A percentile compares a stretch with the other conserved stretches of the same genome.
Conservation (phyloP, 30 jellyfish, hydroid and myxozoan species). For the Chrysaora quinquecirrha region DNA sequence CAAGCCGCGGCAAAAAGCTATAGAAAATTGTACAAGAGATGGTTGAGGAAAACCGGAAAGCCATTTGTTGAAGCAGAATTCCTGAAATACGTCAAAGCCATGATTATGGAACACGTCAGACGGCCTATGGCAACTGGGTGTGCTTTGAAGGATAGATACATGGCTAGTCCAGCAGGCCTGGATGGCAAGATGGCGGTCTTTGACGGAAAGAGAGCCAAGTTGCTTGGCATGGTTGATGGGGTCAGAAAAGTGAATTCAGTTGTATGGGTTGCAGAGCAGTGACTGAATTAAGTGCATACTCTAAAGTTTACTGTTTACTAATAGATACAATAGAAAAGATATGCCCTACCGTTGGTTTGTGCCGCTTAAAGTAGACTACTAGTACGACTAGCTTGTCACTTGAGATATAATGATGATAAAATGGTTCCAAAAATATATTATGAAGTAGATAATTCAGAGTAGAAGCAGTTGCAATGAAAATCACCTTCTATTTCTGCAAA, state of each 20-base stretch:
- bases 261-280: conserved; percentile 20
- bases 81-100: neutral
- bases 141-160: conserved; percentile 7
- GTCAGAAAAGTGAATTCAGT: conserved; percentile 1
- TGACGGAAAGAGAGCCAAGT: conserved; percentile 18
- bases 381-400: too few species aligned
- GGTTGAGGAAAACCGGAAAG: conserved; percentile 9
- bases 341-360: too few species aligned
- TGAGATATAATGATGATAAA: too few species aligned
- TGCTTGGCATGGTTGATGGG: conserved; percentile 42
- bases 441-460: too few species aligned
- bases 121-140: conserved; percentile 57
- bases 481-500: too few species aligned
- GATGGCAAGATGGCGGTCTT: conserved; percentile 47
- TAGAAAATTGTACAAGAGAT: neutral
- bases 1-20: neutral
- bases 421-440: too few species aligned
- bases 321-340: too few species aligned
- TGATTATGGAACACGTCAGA: conserved; percentile 30
- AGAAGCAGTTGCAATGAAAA: too few species aligned
- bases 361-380: too few species aligned
- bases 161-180: conserved; percentile 45
- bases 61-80: conserved; percentile 30
- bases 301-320: too few species aligned
- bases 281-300: too few species aligned